phyloP scores from a whole-genome alignment of 2,113 vertebrate genomes.

The Oreotrochilus melanogaster region DNA sequence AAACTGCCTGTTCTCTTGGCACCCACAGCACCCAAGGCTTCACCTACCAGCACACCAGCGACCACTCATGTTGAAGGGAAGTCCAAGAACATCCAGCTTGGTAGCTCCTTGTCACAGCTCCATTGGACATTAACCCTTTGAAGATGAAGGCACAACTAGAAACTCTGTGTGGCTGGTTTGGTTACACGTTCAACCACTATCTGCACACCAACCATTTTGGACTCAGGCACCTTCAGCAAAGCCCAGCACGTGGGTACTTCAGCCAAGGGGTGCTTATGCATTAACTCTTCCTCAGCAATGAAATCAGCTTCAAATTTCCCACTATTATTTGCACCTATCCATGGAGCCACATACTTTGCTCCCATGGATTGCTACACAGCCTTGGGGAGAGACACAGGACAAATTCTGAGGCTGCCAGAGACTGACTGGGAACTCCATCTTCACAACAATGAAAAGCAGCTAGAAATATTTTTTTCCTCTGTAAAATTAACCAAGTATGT shows the following conservation, averaged over 20 bases:
- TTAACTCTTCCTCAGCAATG: background rate
- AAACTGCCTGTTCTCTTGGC: background rate
- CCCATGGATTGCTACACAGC: background rate
- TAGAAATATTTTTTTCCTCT: background rate
- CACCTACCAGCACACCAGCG: accelerated
- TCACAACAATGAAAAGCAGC: background rate
- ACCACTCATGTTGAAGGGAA: accelerated
- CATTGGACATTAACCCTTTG: background rate
- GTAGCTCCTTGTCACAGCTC: background rate
- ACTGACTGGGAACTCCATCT: background rate
- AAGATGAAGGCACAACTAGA: background rate
- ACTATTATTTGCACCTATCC: background rate
- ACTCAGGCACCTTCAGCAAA: background rate
- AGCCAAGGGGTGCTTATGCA: background rate
- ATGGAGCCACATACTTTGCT: accelerated
- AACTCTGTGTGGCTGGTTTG: background rate
- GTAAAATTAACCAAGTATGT: background rate
- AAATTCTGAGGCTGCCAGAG: background rate
- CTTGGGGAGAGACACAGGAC: no score
- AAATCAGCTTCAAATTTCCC: background rate
- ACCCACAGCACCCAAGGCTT: background rate
- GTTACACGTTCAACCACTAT: background rate
- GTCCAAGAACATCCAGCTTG: background rate
- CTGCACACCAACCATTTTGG: background rate
- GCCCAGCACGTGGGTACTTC: background rate